These are phyloP conservation scores for Eleutherodactylus coqui DNA, from an alignment of 2,797 vertebrate genomes.

Conservation along the genomic window DNA sequence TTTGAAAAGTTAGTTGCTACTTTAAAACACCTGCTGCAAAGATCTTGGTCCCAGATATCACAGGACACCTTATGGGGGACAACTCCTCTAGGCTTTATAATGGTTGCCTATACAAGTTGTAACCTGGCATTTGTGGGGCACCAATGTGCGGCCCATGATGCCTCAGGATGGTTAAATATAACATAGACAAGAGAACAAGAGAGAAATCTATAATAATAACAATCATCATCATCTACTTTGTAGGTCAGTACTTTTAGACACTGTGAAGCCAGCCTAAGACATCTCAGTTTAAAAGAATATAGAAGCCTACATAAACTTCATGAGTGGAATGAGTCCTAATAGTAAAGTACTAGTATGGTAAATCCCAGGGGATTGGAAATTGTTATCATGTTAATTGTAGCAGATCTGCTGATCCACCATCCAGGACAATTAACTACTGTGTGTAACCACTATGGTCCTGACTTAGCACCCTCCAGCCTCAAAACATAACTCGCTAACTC, in stretches of 20 bases:
- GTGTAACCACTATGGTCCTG: background rate
- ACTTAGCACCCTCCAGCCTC: slow-evolving; percentile 1
- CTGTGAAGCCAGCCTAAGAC: too few relatives aligned
- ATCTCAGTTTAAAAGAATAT: too few relatives aligned
- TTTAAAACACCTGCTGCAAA: too few relatives aligned
- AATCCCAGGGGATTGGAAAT: background rate
- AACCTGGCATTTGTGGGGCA: too few relatives aligned
- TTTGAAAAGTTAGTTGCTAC: too few relatives aligned
- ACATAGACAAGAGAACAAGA: too few relatives aligned
- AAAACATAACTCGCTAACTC: slow-evolving; percentile 50
- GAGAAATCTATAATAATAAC: background rate
- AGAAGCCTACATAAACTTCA: background rate
- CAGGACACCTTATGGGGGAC: too few relatives aligned
- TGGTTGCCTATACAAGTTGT: too few relatives aligned
- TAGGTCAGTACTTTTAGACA: background rate
- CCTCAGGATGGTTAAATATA: too few relatives aligned
- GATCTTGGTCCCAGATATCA: too few relatives aligned
- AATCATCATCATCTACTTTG: background rate
- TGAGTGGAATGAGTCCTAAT: background rate
- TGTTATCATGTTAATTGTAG: slow-evolving; percentile 16
- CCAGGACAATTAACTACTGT: slow-evolving; percentile 42
- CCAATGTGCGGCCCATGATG: too few relatives aligned
- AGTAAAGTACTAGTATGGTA: background rate
- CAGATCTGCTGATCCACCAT: background rate
- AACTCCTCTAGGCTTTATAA: too few relatives aligned